Evolutionary conservation across 2,797 vertebrate genomes (phyloP).

Genomic region (Sternotherus odoratus): DNA sequence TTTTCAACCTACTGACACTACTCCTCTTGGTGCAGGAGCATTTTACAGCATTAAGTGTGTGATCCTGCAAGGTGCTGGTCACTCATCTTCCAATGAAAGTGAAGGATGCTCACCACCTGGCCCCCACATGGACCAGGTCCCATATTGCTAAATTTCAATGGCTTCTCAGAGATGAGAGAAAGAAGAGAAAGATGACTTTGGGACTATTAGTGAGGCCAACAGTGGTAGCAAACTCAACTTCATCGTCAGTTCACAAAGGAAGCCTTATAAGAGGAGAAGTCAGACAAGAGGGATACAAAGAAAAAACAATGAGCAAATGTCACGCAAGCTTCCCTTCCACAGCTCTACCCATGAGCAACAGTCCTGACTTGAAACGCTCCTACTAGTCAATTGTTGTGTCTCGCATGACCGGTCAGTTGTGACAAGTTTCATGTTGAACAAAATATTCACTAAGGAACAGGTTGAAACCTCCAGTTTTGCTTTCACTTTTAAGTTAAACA

Average conservation of each 20-base stretch:
- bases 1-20: too few relatives aligned
- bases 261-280: background rate
- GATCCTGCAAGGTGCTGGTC: background rate
- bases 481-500: background rate
- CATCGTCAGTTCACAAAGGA: background rate
- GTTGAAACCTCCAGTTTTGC: background rate
- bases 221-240: rapidly evolving
- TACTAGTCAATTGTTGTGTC: background rate
- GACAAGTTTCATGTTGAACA: background rate
- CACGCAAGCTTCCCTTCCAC: background rate
- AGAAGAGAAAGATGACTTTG: background rate
- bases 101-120: background rate
- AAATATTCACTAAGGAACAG: background rate
- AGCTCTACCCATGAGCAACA: background rate
- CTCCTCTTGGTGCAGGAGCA: background rate
- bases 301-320: background rate
- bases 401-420: background rate
- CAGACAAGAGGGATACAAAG: background rate
- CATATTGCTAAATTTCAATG: background rate
- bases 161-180: background rate
- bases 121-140: background rate
- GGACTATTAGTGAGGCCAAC: background rate
- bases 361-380: background rate
- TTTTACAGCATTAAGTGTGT: background rate
- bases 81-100: background rate